Percentiles rank a stretch among this genome's conserved stretches.
These are phyloP conservation scores for Bryconaethiops microstoma DNA, from an alignment of 2,797 vertebrate genomes.

Conservation along the genomic window DNA sequence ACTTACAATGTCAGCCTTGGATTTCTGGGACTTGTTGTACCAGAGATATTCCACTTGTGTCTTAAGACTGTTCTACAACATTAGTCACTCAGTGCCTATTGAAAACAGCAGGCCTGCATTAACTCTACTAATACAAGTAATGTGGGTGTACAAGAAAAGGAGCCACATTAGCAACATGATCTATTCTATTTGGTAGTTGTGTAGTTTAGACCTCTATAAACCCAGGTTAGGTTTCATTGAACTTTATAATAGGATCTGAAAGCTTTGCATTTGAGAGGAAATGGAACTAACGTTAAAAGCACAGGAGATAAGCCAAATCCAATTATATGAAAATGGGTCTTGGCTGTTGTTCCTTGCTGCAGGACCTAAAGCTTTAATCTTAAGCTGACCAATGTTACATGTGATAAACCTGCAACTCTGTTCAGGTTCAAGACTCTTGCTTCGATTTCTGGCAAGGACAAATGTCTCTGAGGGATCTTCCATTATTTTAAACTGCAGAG, in stretches of 20 bases:
- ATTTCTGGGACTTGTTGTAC: neutral
- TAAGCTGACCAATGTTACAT: neutral
- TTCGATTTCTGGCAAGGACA: slow-evolving; percentile 33
- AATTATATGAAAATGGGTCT: slow-evolving; percentile 18
- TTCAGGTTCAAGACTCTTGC: slow-evolving; percentile 19
- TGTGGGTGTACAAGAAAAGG: neutral
- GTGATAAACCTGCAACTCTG: neutral
- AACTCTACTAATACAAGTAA: neutral
- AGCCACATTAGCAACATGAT: neutral
- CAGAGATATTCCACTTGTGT: neutral
- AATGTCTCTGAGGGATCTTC: slow-evolving; percentile 33
- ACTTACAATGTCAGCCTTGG: neutral
- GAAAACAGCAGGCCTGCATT: neutral
- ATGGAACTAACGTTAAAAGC: neutral
- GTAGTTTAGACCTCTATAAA: neutral
- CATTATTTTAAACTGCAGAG: slow-evolving; percentile 42
- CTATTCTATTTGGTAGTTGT: neutral
- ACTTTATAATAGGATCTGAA: slow-evolving; percentile 13
- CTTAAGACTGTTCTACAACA: neutral
- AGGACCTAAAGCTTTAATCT: neutral
- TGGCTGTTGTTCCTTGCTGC: neutral
- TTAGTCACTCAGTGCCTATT: neutral
- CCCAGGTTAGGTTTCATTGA: neutral
- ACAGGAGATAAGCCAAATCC: slow-evolving; percentile 17
- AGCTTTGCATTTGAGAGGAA: slow-evolving; percentile 9